These are phyloP conservation scores for Ryuthela nishihirai DNA, from an alignment of 2,888 invertebrate species.

Conservation along the genomic window DNA sequence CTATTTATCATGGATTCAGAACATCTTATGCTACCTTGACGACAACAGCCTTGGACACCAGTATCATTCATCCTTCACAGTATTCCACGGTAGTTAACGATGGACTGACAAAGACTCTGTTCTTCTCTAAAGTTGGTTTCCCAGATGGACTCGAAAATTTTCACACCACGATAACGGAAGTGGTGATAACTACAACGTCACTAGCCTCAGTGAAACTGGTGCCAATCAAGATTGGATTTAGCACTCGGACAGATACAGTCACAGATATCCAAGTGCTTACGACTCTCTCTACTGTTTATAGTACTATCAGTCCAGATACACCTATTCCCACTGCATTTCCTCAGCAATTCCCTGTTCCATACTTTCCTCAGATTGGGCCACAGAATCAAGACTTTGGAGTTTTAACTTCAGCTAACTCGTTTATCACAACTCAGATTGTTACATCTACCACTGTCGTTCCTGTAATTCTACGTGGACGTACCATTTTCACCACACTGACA, in stretches of 20 bases:
- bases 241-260: conserved; percentile 43
- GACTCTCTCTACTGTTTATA: conserved; percentile 40
- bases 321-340: conserved; percentile 35
- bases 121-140: conserved; percentile 34
- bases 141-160: conserved; percentile 38
- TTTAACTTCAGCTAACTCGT: conserved; percentile 37
- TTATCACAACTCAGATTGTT: conserved; percentile 40
- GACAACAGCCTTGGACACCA: conserved; percentile 42
- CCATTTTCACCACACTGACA: conserved; percentile 41
- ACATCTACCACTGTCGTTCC: conserved; percentile 42
- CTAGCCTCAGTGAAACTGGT: conserved; percentile 42
- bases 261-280: conserved; percentile 42
- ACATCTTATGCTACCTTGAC: conserved; percentile 44
- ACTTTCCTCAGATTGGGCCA: conserved; percentile 30
- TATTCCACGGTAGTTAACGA: conserved; percentile 38
- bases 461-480: conserved; percentile 41
- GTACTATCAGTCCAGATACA: conserved; percentile 33
- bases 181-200: conserved; percentile 42
- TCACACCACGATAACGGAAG: conserved; percentile 42
- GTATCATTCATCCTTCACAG: conserved; percentile 40
- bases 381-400: conserved; percentile 20
- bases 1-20: conserved; percentile 44
- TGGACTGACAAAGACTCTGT: conserved; percentile 40
- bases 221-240: conserved; percentile 43
- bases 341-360: conserved; percentile 32